Evolutionary conservation across 1,140 invertebrate genomes (phyloP).

Genomic region (Trigoniulus corallinus): DNA sequence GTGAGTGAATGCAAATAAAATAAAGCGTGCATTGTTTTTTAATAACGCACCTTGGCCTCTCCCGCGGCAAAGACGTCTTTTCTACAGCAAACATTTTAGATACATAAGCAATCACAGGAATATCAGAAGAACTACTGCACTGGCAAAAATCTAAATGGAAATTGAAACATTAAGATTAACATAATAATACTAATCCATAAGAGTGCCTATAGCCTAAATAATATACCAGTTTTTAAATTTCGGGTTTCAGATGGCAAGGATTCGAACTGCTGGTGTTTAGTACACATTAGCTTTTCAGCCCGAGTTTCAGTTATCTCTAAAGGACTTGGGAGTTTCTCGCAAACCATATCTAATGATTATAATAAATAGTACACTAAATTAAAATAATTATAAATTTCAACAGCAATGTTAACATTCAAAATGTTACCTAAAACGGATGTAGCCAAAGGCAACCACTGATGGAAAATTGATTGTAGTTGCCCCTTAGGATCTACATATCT

Average conservation of each 20-base stretch:
- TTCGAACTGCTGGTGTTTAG: slow-evolving; percentile 45
- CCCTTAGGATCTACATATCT: slow-evolving; percentile 56
- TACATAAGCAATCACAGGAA: slow-evolving; percentile 73
- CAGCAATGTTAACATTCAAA: slow-evolving; percentile 4
- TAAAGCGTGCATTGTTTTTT: background rate
- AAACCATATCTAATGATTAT: slow-evolving; percentile 26
- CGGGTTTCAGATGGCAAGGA: slow-evolving; percentile 49
- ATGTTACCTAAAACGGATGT: slow-evolving; percentile 43
- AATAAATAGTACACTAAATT: background rate
- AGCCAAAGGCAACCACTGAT: slow-evolving; percentile 79
- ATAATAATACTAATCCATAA: slow-evolving; percentile 1
- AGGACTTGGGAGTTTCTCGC: slow-evolving; percentile 64
- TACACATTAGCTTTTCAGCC: slow-evolving; percentile 55
- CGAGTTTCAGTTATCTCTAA: slow-evolving; percentile 56
- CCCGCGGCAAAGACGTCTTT: slow-evolving; percentile 19
- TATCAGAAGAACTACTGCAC: slow-evolving; percentile 41
- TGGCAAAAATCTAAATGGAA: slow-evolving; percentile 40
- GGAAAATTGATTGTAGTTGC: slow-evolving; percentile 61
- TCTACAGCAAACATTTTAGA: slow-evolving; percentile 79
- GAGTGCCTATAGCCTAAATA: background rate
- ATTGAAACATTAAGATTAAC: slow-evolving; percentile 2
- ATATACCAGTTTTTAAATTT: slow-evolving; percentile 41
- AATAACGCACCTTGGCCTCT: slow-evolving; percentile 22
- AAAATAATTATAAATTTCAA: slow-evolving; percentile 1
- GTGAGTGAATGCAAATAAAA: too few relatives aligned